Conservation (phyloP, 2,888 invertebrate species). For the Nomada hirtipes region DNA sequence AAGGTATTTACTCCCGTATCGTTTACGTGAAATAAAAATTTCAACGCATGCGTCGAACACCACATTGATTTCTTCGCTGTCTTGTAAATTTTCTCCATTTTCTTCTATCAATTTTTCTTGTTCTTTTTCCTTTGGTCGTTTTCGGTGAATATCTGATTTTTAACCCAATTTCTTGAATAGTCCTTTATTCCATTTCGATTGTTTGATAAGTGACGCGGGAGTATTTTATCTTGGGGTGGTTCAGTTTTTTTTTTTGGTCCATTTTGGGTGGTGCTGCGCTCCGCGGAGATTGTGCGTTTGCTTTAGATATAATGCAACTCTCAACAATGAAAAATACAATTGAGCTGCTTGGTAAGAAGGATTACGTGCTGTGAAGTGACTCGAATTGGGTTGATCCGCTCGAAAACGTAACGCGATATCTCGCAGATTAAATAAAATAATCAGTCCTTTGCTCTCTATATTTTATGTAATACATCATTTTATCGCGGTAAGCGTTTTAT, state of each 20-base stretch:
- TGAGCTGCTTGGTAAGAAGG: neutral
- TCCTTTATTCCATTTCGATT: neutral
- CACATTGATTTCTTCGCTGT: slow-evolving; percentile 39
- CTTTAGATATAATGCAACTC: neutral
- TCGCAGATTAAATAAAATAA: slow-evolving; percentile 43
- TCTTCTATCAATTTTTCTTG: neutral
- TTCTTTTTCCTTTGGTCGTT: neutral
- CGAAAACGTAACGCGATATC: slow-evolving; percentile 37
- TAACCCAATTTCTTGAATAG: too few species aligned
- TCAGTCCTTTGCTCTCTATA: slow-evolving; percentile 23
- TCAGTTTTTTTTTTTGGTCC: neutral
- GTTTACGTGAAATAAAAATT: slow-evolving; percentile 56
- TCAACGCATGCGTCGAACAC: slow-evolving; percentile 52
- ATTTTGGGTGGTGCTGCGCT: neutral
- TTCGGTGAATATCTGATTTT: too few species aligned
- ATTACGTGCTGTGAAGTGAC: neutral
- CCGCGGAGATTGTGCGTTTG: neutral
- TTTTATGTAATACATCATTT: slow-evolving; percentile 38
- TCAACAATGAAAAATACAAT: slow-evolving; percentile 6
- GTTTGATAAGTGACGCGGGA: too few species aligned
- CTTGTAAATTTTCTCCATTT: neutral
- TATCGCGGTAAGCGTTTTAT: slow-evolving; percentile 46
- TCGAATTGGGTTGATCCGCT: slow-evolving; percentile 7
- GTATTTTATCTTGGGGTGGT: too few species aligned
- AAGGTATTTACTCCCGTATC: slow-evolving; percentile 57